Conservation (phyloP, 2,888 invertebrate genomes). For the Thyatira batis region DNA sequence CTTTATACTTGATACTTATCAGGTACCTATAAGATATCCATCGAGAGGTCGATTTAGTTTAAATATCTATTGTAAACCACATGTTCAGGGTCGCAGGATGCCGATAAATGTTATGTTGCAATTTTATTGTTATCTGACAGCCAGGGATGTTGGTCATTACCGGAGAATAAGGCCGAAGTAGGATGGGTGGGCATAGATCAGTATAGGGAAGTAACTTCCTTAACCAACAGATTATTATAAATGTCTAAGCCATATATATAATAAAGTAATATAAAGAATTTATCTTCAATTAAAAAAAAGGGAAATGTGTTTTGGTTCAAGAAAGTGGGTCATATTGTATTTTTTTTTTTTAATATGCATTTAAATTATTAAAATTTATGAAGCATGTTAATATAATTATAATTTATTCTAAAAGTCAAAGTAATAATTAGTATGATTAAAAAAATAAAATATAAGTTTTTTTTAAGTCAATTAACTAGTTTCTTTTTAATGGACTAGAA, state of each 20-base stretch:
- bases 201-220: not conserved
- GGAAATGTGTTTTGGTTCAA: not conserved
- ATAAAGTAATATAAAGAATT: too few species aligned
- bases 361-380: not conserved
- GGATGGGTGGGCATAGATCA: conserved; percentile 1
- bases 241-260: too few species aligned
- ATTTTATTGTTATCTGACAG: conserved; percentile 29
- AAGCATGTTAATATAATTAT: not conserved
- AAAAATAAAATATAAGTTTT: too few species aligned
- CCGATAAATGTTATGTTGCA: conserved; percentile 27
- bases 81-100: conserved; percentile 30
- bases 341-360: not conserved
- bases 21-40: not conserved
- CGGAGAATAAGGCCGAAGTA: conserved; percentile 35
- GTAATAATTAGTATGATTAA: too few species aligned
- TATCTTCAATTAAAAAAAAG: too few species aligned
- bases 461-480: too few species aligned
- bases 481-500: too few species aligned
- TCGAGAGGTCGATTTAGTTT: conserved; percentile 15
- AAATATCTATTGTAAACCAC: conserved; percentile 18
- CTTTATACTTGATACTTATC: not conserved
- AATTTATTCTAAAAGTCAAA: too few species aligned
- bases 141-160: conserved; percentile 28
- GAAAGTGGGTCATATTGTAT: not conserved
- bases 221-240: too few species aligned